Percentiles rank a stretch among this genome's conserved stretches.
phyloP scores from a whole-genome alignment of 2,888 invertebrate genomes.

The Parnassius mnemosyne region DNA sequence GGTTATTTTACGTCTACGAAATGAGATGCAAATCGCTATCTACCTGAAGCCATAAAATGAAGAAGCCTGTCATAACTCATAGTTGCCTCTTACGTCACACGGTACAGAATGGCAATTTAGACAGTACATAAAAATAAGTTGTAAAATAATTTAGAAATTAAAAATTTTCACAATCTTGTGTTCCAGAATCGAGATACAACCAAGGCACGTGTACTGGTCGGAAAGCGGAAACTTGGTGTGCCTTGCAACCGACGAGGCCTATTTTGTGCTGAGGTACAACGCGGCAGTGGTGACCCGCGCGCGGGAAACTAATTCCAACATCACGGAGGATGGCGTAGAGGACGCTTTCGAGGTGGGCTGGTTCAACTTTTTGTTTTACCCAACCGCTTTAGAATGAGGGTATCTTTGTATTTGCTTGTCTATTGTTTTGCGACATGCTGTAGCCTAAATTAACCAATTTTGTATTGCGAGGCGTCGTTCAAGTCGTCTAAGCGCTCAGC shows the following conservation, averaged over 20 bases:
- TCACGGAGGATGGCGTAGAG: constrained; percentile 96
- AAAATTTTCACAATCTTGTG: no score
- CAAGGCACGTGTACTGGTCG: constrained; percentile 96
- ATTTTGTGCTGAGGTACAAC: constrained; percentile 95
- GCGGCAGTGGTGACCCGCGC: constrained; percentile 89
- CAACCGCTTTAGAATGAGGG: neutral
- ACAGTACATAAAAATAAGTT: neutral
- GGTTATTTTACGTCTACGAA: no score
- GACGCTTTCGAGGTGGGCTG: constrained; percentile 93
- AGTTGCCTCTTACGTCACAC: no score
- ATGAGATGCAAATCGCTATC: no score
- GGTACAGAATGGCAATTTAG: no score
- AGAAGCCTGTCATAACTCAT: no score
- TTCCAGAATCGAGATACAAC: constrained; percentile 96
- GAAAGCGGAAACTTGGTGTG: constrained; percentile 97
- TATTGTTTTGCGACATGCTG: no score
- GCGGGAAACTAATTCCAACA: constrained; percentile 86
- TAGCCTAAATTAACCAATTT: no score
- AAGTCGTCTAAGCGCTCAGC: no score
- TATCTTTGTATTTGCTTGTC: neutral
- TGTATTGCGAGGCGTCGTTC: no score
- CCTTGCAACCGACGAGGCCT: constrained; percentile 96
- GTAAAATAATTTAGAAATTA: neutral
- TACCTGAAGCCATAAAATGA: no score
- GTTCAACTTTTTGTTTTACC: no score